Evolutionary conservation across 1,140 invertebrate species (phyloP), one percentile per base, ranked within the genome.

Genomic region (Bilobella aurantiaca): DNA sequence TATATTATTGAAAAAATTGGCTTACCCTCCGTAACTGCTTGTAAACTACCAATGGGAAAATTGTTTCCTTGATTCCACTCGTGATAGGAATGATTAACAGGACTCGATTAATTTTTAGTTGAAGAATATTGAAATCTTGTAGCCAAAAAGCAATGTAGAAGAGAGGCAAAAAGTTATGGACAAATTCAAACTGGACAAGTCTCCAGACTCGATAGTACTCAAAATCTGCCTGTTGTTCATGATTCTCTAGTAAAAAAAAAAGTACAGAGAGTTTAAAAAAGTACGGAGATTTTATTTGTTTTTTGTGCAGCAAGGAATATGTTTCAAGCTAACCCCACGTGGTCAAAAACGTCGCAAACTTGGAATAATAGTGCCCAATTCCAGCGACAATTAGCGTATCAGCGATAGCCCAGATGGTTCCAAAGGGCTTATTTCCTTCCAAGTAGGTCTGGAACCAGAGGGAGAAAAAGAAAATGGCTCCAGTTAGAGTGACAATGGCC

Each of bases 61-160:
- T 67, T 1, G 85, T 83, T 78, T 89, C 87, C 74, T 85, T 83
- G 21, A 89, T 76, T 75, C 89, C 86, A 49, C 86, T 87, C 57
- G 88, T 82, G 30, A 87, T 77, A 77, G 91, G 90, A 12, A 86
- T 81, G 31, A 89, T 86, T 65, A 93, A 86, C 64, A 93, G 77
- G 77, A 90, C 85, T 53, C 86, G 85, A 69, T 86, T 87, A 58
- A 93, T 76, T 82, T 91, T 89, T 84, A 86, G 18, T 82, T 93
- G 91, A n/a, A 98, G 82, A 77, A 90, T 88, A 74, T 93, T 90
- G 82, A 97, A 92, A 82, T 98, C 94, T 81, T 93, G 87, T 57
- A 96, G 82, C 79, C 96, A 96, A 79, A 98, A 98, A 18, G 93
- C 95, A 77, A 97, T 96, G 82, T 98, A 98, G 80, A 98, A 98